phyloP scores from a whole-genome alignment of 2,888 invertebrate species.

The Trissoscelio sp. region DNA sequence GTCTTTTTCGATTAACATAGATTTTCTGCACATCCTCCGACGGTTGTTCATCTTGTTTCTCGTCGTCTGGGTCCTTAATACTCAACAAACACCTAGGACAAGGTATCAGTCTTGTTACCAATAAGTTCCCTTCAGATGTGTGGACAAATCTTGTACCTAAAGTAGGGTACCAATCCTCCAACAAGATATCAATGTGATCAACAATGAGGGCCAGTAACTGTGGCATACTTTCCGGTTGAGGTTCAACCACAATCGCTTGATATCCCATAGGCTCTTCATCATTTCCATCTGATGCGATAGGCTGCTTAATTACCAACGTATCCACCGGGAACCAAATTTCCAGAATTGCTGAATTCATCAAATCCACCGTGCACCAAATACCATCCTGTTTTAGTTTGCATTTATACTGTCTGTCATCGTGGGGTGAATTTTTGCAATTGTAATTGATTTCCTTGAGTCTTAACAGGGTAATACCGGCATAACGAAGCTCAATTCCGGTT shows the following conservation, averaged over 20 bases:
- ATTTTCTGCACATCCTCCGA: conserved; percentile 78
- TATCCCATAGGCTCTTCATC: conserved; percentile 86
- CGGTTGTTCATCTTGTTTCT: conserved; percentile 73
- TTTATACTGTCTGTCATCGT: conserved; percentile 85
- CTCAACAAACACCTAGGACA: conserved; percentile 92
- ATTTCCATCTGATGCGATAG: conserved; percentile 82
- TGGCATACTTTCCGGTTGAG: conserved; percentile 91
- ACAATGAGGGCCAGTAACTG: conserved; percentile 94
- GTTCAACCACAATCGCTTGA: conserved; percentile 89
- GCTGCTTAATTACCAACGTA: conserved; percentile 86
- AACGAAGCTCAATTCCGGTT: conserved; percentile 93
- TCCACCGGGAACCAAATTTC: conserved; percentile 93
- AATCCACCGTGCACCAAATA: conserved; percentile 92
- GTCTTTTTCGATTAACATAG: too few species aligned
- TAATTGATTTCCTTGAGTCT: conserved; percentile 92
- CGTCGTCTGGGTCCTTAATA: conserved; percentile 72
- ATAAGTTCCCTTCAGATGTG: conserved; percentile 97
- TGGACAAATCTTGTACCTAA: conserved; percentile 98
- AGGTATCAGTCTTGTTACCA: conserved; percentile 96
- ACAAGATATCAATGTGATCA: conserved; percentile 96
- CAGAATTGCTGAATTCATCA: conserved; percentile 91
- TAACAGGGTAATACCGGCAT: conserved; percentile 92
- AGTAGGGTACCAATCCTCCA: conserved; percentile 99
- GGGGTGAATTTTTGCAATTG: conserved; percentile 84
- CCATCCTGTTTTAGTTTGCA: conserved; percentile 93